Conservation (phyloP, 2,113 vertebrate species). For the Riparia riparia region DNA sequence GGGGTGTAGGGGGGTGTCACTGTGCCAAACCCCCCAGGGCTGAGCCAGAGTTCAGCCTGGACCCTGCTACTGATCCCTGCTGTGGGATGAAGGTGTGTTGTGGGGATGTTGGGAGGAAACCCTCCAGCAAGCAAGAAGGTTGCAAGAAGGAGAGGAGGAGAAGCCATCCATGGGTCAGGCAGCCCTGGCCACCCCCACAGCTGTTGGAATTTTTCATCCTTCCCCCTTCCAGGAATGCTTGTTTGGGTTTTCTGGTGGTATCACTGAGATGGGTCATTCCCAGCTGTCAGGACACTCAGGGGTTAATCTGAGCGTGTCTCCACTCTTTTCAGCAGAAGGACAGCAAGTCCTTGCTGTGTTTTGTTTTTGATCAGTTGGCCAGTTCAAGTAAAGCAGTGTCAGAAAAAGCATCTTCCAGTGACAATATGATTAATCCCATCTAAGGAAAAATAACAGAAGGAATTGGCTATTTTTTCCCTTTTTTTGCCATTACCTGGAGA, state of each 20-base stretch:
- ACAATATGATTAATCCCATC: slow-evolving; percentile 57
- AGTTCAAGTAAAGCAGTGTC: neutral
- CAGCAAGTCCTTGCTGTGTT: neutral
- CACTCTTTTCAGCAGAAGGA: neutral
- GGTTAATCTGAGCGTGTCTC: slow-evolving; percentile 12
- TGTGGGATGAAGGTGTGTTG: neutral
- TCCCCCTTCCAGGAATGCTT: neutral
- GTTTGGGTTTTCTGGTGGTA: neutral
- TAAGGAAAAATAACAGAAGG: neutral
- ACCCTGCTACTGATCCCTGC: neutral
- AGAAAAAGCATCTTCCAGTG: slow-evolving; percentile 31
- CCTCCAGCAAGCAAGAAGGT: accelerated
- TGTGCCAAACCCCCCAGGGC: neutral
- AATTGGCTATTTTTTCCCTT: neutral
- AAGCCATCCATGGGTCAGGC: neutral
- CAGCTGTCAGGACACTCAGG: neutral
- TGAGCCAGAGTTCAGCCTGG: neutral
- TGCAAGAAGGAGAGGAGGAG: neutral
- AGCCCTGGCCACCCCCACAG: neutral
- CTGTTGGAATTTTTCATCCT: neutral
- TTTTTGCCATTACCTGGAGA: slow-evolving; percentile 1
- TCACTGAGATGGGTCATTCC: accelerated
- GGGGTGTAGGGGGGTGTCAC: neutral
- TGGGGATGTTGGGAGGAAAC: neutral
- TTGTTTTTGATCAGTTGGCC: slow-evolving; percentile 14